Evolutionary conservation across 2,888 invertebrate genomes (phyloP), one percentile per base, ranked within the genome.

Genomic region (Apocheima hispidaria): DNA sequence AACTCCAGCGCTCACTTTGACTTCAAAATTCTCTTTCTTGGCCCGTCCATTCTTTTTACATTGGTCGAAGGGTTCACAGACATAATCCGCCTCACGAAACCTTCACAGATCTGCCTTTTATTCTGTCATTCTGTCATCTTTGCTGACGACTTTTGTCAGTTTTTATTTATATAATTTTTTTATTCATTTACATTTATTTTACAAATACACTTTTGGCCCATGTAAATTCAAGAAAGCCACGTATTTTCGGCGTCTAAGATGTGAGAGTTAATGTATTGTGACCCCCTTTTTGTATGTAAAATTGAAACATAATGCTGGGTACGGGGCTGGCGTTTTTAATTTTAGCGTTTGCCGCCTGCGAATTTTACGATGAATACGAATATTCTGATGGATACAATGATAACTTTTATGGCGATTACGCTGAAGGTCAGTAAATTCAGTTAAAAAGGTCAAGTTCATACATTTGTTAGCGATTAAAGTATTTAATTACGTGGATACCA

Each of bases 371-470:
- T 16, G 33, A 46, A 20, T 36, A 52, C 28, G 58, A 52, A 16
- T 46, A 58, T n/a, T 1, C 21, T 30, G 51, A 52, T 21, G 51
- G 38, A n/a, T 28, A 52, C n/a, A 5, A n/a, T 30, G 28, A 12
- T 33, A 16, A 40, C 36, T 3, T 12, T 21, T 44, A 58, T 14
- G 30, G 36, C 14, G 28, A 20, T 36, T 50, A 36, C 9, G 0
- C 5, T 36, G 36, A 57, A 57, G 50, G 57, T 49, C 2, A 14
- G 36, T 20, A 12, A 5, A 23, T n/a, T 2, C 10, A 9, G n/a
- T 30, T 30, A 12, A 9, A 30, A 30, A 30, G 1, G 30, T 10
- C 7, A 35, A 35, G n/a, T n/a, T n/a, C n/a, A n/a, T n/a, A n/a
- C n/a, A n/a, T n/a, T n/a, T n/a, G n/a, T n/a, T n/a, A n/a, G n/a